These are phyloP conservation scores for Tolmerus cingulatus DNA, from an alignment of 2,888 invertebrate genomes.

Conservation along the genomic window DNA sequence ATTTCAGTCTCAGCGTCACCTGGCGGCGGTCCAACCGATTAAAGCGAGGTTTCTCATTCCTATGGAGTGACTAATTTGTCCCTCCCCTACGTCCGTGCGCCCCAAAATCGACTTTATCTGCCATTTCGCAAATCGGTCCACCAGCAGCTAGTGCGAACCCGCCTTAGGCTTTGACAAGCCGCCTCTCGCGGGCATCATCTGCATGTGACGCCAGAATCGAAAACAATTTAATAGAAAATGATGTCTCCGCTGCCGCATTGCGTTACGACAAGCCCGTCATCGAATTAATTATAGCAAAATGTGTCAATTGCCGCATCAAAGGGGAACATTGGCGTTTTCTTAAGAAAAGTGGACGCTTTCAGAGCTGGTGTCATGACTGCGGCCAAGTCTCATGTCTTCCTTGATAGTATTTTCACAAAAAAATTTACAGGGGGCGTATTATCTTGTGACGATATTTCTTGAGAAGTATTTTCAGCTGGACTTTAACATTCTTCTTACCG, in stretches of 20 bases:
- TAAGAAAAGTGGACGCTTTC: background rate
- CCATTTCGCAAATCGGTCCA: background rate
- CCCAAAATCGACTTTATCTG: background rate
- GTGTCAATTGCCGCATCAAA: background rate
- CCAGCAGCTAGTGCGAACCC: background rate
- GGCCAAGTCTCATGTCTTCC: background rate
- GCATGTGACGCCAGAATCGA: background rate
- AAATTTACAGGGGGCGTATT: background rate
- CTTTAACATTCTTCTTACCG: background rate
- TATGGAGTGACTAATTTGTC: background rate
- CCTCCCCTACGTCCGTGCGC: background rate
- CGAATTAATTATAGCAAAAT: background rate
- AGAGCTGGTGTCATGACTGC: background rate
- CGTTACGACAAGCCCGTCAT: background rate
- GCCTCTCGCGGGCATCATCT: background rate
- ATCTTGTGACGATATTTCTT: background rate
- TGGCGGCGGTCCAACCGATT: background rate
- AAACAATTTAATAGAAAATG: background rate
- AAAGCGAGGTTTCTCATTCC: background rate
- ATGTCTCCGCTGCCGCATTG: background rate
- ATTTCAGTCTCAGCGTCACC: slow-evolving; percentile 20
- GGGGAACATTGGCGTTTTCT: background rate
- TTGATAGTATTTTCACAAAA: background rate
- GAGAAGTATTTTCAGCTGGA: background rate
- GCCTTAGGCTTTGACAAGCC: background rate